These are phyloP conservation scores for Pseudonaja textilis DNA, from an alignment of 2,113 vertebrate genomes.

Conservation along the genomic window DNA sequence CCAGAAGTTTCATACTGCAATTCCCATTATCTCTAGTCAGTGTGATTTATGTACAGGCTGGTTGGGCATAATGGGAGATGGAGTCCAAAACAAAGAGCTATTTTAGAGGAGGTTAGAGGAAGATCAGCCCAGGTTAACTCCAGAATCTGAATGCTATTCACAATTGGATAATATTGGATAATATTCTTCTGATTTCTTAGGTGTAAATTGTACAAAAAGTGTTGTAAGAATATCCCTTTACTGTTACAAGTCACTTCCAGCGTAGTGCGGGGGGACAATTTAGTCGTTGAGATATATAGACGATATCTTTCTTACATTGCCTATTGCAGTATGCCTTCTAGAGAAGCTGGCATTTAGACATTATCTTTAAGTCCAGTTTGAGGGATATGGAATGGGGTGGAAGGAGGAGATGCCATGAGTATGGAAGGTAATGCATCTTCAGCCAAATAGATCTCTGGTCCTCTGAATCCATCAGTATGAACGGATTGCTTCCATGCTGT, in stretches of 20 bases:
- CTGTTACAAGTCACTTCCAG: not conserved
- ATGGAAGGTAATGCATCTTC: not conserved
- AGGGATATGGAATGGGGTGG: not conserved
- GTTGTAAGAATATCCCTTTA: not conserved
- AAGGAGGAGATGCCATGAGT: not conserved
- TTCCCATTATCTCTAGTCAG: not conserved
- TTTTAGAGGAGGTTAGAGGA: not conserved
- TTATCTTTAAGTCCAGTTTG: not conserved
- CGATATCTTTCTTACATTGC: not conserved
- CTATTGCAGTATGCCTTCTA: not conserved
- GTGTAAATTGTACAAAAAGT: not conserved
- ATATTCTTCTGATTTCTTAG: not conserved
- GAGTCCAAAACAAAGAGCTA: not conserved
- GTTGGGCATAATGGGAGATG: not conserved
- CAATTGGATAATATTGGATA: not conserved
- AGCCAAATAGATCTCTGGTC: not conserved
- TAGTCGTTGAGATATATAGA: not conserved
- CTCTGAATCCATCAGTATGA: constrained; percentile 7
- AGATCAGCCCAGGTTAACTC: not conserved
- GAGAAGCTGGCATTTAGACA: not conserved
- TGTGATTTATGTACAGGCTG: not conserved
- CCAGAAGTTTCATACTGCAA: not conserved
- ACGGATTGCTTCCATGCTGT: constrained; percentile 38
- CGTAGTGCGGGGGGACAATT: not conserved
- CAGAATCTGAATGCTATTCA: not conserved